Evolutionary conservation across 1,140 invertebrate species (phyloP), one percentile per base, ranked within the genome.

Genomic region (Magallana ariakensis): DNA sequence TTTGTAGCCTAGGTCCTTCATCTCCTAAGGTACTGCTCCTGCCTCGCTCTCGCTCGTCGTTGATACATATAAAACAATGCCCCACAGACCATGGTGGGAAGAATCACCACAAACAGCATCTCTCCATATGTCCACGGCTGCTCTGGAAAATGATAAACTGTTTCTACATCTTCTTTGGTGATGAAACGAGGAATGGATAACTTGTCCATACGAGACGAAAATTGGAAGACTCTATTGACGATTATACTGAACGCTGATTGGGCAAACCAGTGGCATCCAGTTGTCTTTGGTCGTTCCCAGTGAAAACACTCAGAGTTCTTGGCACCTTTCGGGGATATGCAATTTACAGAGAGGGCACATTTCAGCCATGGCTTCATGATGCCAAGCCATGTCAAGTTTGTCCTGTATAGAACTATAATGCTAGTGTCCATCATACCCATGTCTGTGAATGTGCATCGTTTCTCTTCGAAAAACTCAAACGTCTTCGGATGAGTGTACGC

Each of bases 291-390:
- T 9, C 86, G 86, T n/a, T 92, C 91, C 26, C 91, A 89, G 80
- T 92, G 89, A 81, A 93, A 91, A 84, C 93, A 93, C 16, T 90
- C 91, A 15, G 89, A 90, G 53, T 88, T 89, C 19, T 86, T 62
- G 26, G 92, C 87, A 70, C 89, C 90, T 16, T 87, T 70, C 0
- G 93, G 93, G 22, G 92, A 75, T n/a, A 93, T 91, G 58, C 93
- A 93, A 15, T 92, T 87, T 16, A 81, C 82, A 55, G 90, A 92
- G 0, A 93, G 87, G 8, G 91, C 91, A 90, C 93, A 93, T 57
- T 90, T 91, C 22, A 93, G 80, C 93, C 91, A 93, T 22, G 93
- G 93, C 83, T 91, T 93, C 92, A 93, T 92, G 0, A 93, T 81
- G 22, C 83, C 81, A 26, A 57, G 54, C 93, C 92, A 93, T 2